These are phyloP conservation scores for Diadumene lineata DNA, from an alignment of 92 coral and sea anemone species.

Conservation along the genomic window DNA sequence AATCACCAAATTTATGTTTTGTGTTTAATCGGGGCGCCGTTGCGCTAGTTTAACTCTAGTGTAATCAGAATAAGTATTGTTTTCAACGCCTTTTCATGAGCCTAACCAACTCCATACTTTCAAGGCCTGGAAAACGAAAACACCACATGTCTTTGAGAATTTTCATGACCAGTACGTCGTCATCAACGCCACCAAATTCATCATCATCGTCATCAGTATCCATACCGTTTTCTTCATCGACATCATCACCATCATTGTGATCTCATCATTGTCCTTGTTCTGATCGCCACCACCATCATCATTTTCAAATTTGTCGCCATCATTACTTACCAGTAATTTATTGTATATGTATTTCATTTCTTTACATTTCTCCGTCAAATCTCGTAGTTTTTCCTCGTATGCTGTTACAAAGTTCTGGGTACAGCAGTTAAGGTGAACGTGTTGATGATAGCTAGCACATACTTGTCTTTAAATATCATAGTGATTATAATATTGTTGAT, in stretches of 20 bases:
- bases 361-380: constrained; percentile 76
- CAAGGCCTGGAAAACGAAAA: no score
- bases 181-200: not conserved
- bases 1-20: no score
- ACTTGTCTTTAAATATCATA: no score
- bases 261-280: not conserved
- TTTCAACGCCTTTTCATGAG: no score
- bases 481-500: not conserved
- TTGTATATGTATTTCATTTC: constrained; percentile 83
- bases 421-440: constrained; percentile 41
- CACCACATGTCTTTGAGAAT: no score
- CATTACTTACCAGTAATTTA: constrained; percentile 76
- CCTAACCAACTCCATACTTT: no score
- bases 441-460: constrained; percentile 3
- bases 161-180: no score
- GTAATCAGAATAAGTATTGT: no score
- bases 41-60: no score
- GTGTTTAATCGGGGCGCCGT: no score
- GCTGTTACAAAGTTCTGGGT: constrained; percentile 74
- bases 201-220: not conserved
- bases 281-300: no score
- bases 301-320: no score
- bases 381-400: constrained; percentile 80
- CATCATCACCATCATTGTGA: not conserved
- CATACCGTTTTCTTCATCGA: not conserved